Evolutionary conservation across 2,113 vertebrate species (phyloP), one percentile per base, ranked within the genome.

Genomic region (Rattus rattus): DNA sequence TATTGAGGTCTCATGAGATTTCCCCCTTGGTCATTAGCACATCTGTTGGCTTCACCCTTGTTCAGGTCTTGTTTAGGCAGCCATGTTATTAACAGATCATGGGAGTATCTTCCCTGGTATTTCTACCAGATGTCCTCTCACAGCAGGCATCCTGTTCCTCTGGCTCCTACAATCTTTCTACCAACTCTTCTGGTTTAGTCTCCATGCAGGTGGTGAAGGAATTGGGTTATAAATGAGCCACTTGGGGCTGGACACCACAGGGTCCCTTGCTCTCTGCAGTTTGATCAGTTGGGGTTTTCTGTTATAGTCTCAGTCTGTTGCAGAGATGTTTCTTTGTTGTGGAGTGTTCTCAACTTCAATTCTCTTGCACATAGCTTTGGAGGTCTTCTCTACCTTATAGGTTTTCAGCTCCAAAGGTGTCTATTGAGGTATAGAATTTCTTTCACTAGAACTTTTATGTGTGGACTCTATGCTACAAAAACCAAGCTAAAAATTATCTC

Each of bases 391-490:
- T 89, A 89, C 67, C 3, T 17, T 47, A 70, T 88, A 39, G 86
- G 26, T 88, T 33, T 94, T 85, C 19, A 77, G 20, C 19, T 72
- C 14, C 36, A 83, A 17, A 67, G 43, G 56, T 61, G 1, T 91
- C 81, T 30, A 84, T 22, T 80, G 39, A 83, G 6, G 7, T 72
- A 12, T 39, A 88, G 22, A 91, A 73, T 96, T 95, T 90, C 36
- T 90, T 79, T 92, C 36, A 92, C 26, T 26, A 92, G 39, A 88
- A 61, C 49, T 88, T 92, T 22, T 88, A 54, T 52, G 93, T 77
- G n/a, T 79, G 9, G 7, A 92, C 81, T 81, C 43, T 88, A 86
- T 94, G 36, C 36, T 56, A 59, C 52, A 61, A 39, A 47, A 11
- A 65, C 26, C 10, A 63, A 69, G 26, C 33, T 69, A 70, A 47